Base-by-base conservation (phyloP, 2,888 invertebrate genomes). In the Incurvaria masculella region DNA sequence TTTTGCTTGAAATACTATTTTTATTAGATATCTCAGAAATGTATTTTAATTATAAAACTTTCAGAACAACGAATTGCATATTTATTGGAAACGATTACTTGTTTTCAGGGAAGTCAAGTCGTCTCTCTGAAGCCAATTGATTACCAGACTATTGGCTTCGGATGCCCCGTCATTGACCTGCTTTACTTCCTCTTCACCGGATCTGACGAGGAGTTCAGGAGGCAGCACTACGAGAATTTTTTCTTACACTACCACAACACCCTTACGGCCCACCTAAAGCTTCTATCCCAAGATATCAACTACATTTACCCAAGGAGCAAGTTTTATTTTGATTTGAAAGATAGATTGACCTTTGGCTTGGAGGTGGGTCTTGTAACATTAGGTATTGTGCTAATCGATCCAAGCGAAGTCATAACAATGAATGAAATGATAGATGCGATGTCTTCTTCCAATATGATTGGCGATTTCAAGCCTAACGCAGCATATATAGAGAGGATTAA, bases 131-230 rank as follows among this genome's bases (percentile, higher is more conserved):
- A 46, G 10, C 48, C 48, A 1, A 48, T 51, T 8, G 50, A 51
- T 21, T 51, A 48, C 46, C 50, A 51, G 39, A 21, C 33, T 2
- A 48, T 46, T 21, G 19, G 44, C 33, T 51, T 46, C 41, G 50
- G 50, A 2, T 51, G 46, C 21, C 50, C 50, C 2, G 26, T 48
- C 21, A 48, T 46, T 21, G 50, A 51, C n/a, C 23, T 51, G 4
- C 21, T 51, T 16, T 51, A 51, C 48, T 48, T 51, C 21, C 48
- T 51, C 26, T 51, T 48, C 33, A 46, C 48, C 10, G 48, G 50
- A 17, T 42, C 48, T 14, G 50, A 51, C 27, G 48, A 48, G 18
- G 26, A 33, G 19, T 48, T 51, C 26, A 18, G 50, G 14, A 39
- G 21, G 2, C 33, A 43, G 2, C 39, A 51, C 27, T 48, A 43